Conservation (phyloP, 53 echinoderm and acorn worm species). For the Actinopyga echinites region DNA sequence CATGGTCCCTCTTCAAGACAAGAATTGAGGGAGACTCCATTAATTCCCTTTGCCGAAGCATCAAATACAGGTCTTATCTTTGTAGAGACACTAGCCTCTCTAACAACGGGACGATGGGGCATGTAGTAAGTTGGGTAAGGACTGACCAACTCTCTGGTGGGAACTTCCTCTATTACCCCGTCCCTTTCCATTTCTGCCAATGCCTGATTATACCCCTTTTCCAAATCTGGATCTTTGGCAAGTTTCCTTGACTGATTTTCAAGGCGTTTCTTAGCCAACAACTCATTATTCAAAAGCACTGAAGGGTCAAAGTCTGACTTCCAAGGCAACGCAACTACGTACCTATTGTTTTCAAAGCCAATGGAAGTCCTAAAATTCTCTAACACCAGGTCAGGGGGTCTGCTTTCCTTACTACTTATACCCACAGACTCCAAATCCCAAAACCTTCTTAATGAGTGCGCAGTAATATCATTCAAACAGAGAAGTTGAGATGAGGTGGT, state of each 20-base stretch:
- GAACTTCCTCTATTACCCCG: not conserved
- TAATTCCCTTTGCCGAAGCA: not conserved
- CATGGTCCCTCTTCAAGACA: not conserved
- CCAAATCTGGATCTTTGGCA: not conserved
- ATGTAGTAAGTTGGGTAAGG: not conserved
- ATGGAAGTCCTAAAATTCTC: not conserved
- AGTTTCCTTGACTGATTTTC: not conserved
- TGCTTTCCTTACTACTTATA: not conserved
- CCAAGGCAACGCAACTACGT: slow-evolving; percentile 6
- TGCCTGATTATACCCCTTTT: slow-evolving; percentile 8
- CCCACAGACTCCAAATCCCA: slow-evolving; percentile 21
- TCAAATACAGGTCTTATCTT: not conserved
- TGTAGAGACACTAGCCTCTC: not conserved
- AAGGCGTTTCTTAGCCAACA: not conserved
- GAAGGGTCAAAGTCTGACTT: slow-evolving; percentile 4
- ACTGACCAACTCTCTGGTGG: not conserved
- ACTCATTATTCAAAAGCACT: not conserved
- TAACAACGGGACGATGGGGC: not conserved
- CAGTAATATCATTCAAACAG: too few species aligned
- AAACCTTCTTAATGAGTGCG: too few species aligned
- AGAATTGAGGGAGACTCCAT: not conserved
- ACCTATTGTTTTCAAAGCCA: not conserved
- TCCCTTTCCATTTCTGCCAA: slow-evolving; percentile 13
- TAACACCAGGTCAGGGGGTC: not conserved
- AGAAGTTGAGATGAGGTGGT: too few species aligned